Evolutionary conservation across 2,797 vertebrate genomes (phyloP).

Genomic region (Carduelis carduelis): DNA sequence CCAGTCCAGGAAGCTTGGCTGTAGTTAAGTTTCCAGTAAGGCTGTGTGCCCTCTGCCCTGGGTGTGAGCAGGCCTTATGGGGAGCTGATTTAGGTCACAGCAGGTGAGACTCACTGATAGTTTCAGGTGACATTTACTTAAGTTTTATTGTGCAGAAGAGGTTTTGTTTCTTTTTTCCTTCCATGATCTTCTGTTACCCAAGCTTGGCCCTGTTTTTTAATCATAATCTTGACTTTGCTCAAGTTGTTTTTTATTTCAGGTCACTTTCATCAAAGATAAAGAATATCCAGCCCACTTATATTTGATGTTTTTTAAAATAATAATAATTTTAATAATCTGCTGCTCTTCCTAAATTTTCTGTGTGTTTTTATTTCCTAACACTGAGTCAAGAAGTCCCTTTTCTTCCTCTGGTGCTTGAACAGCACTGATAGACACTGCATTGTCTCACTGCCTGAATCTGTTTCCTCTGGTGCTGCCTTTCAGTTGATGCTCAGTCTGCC

Average conservation of each 20-base stretch:
- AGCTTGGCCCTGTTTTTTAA: not conserved
- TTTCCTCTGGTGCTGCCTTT: slow-evolving; percentile 39
- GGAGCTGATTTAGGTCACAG: not conserved
- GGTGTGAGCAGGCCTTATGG: not conserved
- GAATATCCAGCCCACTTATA: not conserved
- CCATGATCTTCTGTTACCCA: not conserved
- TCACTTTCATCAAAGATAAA: not conserved
- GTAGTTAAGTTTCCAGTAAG: not conserved
- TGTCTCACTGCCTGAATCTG: not conserved
- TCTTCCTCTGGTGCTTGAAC: not conserved
- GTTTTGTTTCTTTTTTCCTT: not conserved
- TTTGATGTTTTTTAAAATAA: accelerated
- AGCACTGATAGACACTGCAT: not conserved
- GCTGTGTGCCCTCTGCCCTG: not conserved
- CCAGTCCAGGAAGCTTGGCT: not conserved
- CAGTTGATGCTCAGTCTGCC: slow-evolving; percentile 92
- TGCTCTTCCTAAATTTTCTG: not conserved
- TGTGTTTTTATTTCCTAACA: not conserved
- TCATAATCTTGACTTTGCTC: not conserved
- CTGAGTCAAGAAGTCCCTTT: not conserved
- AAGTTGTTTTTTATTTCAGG: not conserved
- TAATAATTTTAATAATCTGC: not conserved
- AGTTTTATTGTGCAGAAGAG: not conserved
- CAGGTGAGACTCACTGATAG: not conserved
- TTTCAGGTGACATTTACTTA: not conserved